Percentiles rank a stretch among this genome's conserved stretches.
These are phyloP conservation scores for Carlito syrichta DNA, from an alignment of 2,113 vertebrate genomes.

Conservation along the genomic window DNA sequence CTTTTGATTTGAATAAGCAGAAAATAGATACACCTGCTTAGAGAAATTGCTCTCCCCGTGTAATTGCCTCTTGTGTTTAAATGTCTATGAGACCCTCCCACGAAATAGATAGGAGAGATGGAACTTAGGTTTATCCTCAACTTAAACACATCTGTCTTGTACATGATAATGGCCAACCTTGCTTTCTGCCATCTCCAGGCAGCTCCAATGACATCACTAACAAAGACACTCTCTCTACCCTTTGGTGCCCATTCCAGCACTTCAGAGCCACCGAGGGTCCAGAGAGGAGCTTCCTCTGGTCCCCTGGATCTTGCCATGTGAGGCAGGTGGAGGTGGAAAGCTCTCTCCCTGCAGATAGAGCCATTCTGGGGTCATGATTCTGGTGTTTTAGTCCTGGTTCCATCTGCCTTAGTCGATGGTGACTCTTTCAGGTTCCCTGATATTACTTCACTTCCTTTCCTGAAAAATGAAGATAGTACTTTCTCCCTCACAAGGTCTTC, in stretches of 20 bases:
- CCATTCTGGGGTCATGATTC: background rate
- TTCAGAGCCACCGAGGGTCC: background rate
- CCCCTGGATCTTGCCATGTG: background rate
- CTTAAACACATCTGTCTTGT: background rate
- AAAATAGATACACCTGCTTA: background rate
- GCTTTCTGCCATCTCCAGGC: background rate
- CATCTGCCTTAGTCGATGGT: background rate
- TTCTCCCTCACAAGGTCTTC: background rate
- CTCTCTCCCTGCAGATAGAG: rapidly evolving
- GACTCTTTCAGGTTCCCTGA: background rate
- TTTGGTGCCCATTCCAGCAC: background rate
- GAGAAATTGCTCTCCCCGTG: background rate
- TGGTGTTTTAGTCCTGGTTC: no score
- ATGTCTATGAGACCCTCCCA: background rate
- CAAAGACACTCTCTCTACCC: background rate
- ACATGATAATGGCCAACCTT: background rate
- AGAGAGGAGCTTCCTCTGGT: background rate
- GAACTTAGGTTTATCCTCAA: background rate
- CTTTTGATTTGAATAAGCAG: conserved; percentile 3
- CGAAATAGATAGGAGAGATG: background rate
- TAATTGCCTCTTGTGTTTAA: conserved; percentile 11
- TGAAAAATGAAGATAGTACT: background rate
- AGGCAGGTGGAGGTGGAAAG: rapidly evolving
- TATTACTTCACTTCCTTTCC: background rate
- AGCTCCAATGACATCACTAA: background rate